Base-by-base conservation (phyloP, 2,888 invertebrate species). In the Drosophila incognita region DNA sequence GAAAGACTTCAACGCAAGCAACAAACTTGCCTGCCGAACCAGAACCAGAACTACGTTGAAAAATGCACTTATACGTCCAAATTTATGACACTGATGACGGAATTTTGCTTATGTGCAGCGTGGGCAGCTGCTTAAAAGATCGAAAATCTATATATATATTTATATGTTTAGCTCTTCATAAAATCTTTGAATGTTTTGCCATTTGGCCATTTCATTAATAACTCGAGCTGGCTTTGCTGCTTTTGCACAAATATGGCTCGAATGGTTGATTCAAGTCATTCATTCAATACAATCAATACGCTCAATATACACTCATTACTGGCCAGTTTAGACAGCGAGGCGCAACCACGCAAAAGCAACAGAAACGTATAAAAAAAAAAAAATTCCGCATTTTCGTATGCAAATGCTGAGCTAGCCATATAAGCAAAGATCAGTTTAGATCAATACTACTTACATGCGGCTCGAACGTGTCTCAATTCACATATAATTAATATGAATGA, bases 1-100 rank as follows among this genome's bases (percentile, higher is more conserved):
- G 72, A 90, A 87, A 90, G 87, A 90, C 82, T 87, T 87, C 82
- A 90, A 90, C 84, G 71, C 65, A 82, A 76, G 80, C 79, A 79
- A 66, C 84, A 71, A 87, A 87, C 90, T 81, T 73, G 82, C 59
- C 52, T 29, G 66, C 62, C 42, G 29, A 11, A 31, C 8, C 31
- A 31, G 8, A 31, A 11, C 10, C 33, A 33, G 33, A 59, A 62
- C 35, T 29, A 29, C 29, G 29, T 7, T 29, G 7, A 68, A 48
- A 69, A 79, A 83, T 88, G 82, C 87, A 89, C 89, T 84, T 89
- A 85, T 84, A 81, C 64, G 88, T 81, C 77, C 59, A 49, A 82
- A 81, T 84, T 89, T 84, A 87, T 82, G 79, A 69, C 69, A 72
- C 67, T 74, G 79, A 74, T 89, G 82, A 76, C 76, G 79, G 74